Evolutionary conservation across 1,140 invertebrate species (phyloP).

Genomic region (Lerema accius): DNA sequence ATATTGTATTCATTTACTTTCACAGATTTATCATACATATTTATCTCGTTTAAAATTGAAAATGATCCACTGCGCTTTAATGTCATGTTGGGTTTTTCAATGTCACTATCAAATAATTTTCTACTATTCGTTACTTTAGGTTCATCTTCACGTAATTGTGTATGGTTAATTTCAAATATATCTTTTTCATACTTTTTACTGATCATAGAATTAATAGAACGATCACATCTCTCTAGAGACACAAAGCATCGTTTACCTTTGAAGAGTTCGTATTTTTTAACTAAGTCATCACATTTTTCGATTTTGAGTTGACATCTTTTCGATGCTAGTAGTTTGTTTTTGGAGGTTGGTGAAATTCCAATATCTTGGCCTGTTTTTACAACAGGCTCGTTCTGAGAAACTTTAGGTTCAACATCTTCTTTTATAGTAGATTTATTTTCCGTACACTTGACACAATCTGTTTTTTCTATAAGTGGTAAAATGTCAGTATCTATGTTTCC

Average conservation of each 20-base stretch:
- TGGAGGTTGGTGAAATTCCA: background rate
- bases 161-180: background rate
- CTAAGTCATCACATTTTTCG: conserved; percentile 48
- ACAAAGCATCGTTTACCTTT: conserved; percentile 48
- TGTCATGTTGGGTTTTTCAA: background rate
- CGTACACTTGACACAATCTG: too few species aligned
- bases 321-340: background rate
- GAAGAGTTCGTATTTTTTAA: conserved; percentile 40
- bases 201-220: background rate
- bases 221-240: conserved; percentile 57
- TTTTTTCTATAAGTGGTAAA: background rate
- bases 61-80: conserved; percentile 48
- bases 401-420: background rate
- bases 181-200: background rate
- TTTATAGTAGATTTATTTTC: too few species aligned
- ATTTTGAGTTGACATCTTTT: conserved; percentile 44
- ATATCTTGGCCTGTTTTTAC: background rate
- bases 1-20: conserved; percentile 7
- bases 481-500: background rate
- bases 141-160: background rate
- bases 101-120: conserved; percentile 6
- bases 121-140: conserved; percentile 12
- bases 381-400: background rate
- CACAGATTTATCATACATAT: conserved; percentile 4
- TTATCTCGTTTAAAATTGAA: conserved; percentile 56